Evolutionary conservation across 30 jellyfish, hydroid and myxozoan species (phyloP).

Genomic region (Cassiopea xamachana): DNA sequence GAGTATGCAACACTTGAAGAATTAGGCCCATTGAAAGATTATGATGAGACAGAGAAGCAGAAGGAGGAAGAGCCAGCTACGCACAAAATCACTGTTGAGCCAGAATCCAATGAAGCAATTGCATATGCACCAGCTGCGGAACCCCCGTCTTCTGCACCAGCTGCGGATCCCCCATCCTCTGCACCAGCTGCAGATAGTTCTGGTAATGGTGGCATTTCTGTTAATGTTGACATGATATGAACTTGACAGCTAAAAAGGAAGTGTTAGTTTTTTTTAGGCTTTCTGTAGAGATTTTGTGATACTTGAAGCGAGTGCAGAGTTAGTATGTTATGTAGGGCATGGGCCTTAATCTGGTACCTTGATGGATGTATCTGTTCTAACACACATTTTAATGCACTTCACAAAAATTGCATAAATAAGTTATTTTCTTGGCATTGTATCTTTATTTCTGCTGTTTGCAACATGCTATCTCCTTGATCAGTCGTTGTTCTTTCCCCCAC

Average conservation of each 20-base stretch:
- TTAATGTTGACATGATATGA: constrained; percentile 37
- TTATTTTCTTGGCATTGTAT: too few species aligned
- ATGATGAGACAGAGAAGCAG: neutral
- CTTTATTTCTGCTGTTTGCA: too few species aligned
- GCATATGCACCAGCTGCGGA: neutral
- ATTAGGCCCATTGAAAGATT: constrained; percentile 51
- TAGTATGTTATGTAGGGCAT: neutral
- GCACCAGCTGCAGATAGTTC: neutral
- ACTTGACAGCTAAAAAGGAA: neutral
- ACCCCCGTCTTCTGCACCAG: neutral
- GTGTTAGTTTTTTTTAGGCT: neutral
- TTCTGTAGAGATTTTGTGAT: constrained; percentile 1
- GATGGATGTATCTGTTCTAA: neutral
- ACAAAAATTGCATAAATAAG: too few species aligned
- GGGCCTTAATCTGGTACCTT: neutral
- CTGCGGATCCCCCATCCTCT: neutral
- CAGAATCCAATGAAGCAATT: constrained; percentile 15
- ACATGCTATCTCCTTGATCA: too few species aligned
- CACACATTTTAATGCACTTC: too few species aligned
- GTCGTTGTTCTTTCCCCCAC: too few species aligned
- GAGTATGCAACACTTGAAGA: constrained; percentile 69
- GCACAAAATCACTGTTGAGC: constrained; percentile 11
- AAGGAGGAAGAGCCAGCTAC: constrained; percentile 12
- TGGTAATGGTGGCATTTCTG: constrained; percentile 12
- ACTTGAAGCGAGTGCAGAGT: neutral